Base-by-base conservation (phyloP, 2,888 invertebrate species). In the Noctua janthina region DNA sequence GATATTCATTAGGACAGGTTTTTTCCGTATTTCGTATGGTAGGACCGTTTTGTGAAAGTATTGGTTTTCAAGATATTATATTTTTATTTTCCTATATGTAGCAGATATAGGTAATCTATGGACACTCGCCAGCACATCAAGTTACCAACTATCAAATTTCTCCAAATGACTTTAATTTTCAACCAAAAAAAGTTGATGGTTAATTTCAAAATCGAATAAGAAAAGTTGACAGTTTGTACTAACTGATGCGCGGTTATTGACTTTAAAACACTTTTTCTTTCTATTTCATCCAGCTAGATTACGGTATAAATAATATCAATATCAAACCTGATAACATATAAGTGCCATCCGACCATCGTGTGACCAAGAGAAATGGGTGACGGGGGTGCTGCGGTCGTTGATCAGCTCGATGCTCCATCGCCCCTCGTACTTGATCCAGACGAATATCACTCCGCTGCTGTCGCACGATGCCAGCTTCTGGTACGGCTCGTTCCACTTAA, bases 391-490 rank as follows among this genome's bases (percentile, higher is more conserved):
- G 68, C 99, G 97, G 96, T 99, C 99, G 95, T 99, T 99, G 95
- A 99, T 99, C 89, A 99, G 97, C 96, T 99, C 99, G 91, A 99
- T 99, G 90, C 99, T 99, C 99, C 99, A 99, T 69, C 99, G 98
- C 67, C 99, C 99, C 94, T 99, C 99, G 96, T 99, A 99, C 95
- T 99, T 99, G 93, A 99, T 99, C 99, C 99, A 99, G 49, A 99
- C 99, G 96, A 99, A 99, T 93, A 99, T 99, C 80, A 99, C 99
- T 2, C 99, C 99, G 4, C 99, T 99, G 92, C 99, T 98, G 97
- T 99, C 99, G 96, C 99, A 99, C 10, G 99, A 99, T 11, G 99
- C 99, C 90, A 99, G 96, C 96, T 99, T 99, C 96, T 99, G 99
- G 95, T 99, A 99, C 0, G 99, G 99, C 94, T 99, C 99, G 97